Conservation (phyloP, 2,797 vertebrate species). For the Rhinophrynus dorsalis region DNA sequence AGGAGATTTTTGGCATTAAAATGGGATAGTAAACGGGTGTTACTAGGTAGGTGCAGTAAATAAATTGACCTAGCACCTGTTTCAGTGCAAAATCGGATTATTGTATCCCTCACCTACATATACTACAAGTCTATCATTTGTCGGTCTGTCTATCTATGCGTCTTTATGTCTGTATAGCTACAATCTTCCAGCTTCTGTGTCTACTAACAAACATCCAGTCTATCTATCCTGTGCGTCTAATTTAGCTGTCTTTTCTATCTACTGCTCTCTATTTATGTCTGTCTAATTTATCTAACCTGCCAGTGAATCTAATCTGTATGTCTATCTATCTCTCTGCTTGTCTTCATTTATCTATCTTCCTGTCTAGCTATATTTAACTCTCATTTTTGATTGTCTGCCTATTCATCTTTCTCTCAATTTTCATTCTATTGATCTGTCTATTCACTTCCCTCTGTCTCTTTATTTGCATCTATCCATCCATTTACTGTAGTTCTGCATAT, state of each 20-base stretch:
- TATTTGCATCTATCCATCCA: not conserved
- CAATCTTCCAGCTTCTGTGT: no score
- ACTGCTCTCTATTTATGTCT: slow-evolving; percentile 3
- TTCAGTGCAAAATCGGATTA: no score
- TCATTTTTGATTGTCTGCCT: slow-evolving; percentile 6
- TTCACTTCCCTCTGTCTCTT: not conserved
- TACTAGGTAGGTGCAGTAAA: no score
- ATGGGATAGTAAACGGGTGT: no score
- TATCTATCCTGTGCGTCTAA: not conserved
- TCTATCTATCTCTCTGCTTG: not conserved
- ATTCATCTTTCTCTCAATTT: not conserved
- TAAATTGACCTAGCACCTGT: no score
- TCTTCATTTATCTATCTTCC: not conserved
- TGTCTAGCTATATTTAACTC: slow-evolving; percentile 1
- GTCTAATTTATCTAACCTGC: slow-evolving; percentile 23
- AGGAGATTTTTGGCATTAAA: no score
- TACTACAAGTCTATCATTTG: no score
- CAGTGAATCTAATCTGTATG: not conserved
- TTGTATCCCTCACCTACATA: no score
- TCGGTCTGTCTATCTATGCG: not conserved
- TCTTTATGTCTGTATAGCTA: slow-evolving; percentile 1
- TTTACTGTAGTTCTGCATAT: not conserved
- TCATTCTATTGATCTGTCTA: slow-evolving; percentile 12
- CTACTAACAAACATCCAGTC: not conserved
- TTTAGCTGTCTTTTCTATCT: not conserved